A percentile compares a stretch with the other conserved stretches of the same genome.
Conservation (phyloP, 2,113 vertebrate species). For the Mesitornis unicolor region DNA sequence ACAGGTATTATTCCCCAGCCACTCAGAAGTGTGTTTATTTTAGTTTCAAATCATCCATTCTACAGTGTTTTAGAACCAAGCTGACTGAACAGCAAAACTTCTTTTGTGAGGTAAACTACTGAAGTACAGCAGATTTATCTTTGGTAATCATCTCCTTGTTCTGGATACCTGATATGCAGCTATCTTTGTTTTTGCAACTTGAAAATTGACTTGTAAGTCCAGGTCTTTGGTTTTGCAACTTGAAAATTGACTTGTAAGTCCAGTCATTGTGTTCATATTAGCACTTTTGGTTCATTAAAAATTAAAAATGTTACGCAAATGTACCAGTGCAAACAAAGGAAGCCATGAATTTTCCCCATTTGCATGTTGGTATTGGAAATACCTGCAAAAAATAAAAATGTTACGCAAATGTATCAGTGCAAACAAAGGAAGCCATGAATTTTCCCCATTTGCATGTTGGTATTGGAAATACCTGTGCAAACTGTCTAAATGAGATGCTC, state of each 20-base stretch:
- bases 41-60: neutral
- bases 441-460: neutral
- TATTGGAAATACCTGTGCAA: neutral
- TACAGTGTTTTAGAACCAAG: neutral
- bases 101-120: neutral
- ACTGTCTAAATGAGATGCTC: neutral
- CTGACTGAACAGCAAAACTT: neutral
- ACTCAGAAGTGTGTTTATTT: neutral
- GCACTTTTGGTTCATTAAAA: too few relatives aligned
- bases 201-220: neutral
- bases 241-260: too few relatives aligned
- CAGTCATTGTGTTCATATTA: too few relatives aligned
- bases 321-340: too few relatives aligned
- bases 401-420: neutral
- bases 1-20: slow-evolving; percentile 75
- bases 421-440: neutral
- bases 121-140: neutral
- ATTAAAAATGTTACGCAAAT: too few relatives aligned
- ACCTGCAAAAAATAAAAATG: neutral
- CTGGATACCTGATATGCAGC: neutral
- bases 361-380: neutral
- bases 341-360: too few relatives aligned
- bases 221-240: too few relatives aligned
- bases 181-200: neutral
- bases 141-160: neutral